Evolutionary conservation across 53 echinoderm and acorn worm species (phyloP), one percentile per base, ranked within the genome.

Genomic region (Holothuria scabra): DNA sequence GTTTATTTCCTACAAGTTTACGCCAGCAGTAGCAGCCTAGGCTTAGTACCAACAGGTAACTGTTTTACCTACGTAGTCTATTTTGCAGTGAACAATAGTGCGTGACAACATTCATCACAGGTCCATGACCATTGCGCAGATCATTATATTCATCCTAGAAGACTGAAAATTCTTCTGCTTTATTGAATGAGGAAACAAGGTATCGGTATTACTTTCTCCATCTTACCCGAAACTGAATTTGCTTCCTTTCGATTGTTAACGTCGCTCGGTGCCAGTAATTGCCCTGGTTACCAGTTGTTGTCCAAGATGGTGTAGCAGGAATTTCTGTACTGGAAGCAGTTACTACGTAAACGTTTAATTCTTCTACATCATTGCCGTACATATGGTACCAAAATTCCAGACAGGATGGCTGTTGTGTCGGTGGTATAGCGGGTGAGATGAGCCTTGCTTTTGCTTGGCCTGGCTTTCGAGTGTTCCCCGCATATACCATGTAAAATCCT

Each of bases 351-450:
- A 95, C 96, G 24, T 61, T 89, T 28, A 95, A 88, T 16, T 82
- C 58, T 65, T 95, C 96, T 13, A 90, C 83, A 60, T 91, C 93
- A 22, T 74, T 59, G 8, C 96, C 96, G 28, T 90, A 93, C 93
- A 95, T 91, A 68, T 93, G 93, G 38, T 89, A 95, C 91, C 93
- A 95, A 72, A 95, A 95, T 67, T 89, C 96, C 21, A 95, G 49
- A 68, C 96, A 95, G 0, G 93, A 95, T 8, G 64, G 13, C 18
- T 8, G 8, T 0, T 85, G 28, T 61, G 89, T 86, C 0, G 48
- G 65, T n/a, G 63, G 75, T 11, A 85, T 81, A 35, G 63, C 65
- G 7, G 96, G 96, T 18, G 93, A 83, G 28, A 62, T 44, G 25
- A 95, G 64, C 31, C 93, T 91, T 37, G 93, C 93, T 38, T 29